A percentile compares a stretch with the other conserved stretches of the same genome.
Evolutionary conservation across 2,888 invertebrate species (phyloP).

Genomic region (Zele albiditarsus): DNA sequence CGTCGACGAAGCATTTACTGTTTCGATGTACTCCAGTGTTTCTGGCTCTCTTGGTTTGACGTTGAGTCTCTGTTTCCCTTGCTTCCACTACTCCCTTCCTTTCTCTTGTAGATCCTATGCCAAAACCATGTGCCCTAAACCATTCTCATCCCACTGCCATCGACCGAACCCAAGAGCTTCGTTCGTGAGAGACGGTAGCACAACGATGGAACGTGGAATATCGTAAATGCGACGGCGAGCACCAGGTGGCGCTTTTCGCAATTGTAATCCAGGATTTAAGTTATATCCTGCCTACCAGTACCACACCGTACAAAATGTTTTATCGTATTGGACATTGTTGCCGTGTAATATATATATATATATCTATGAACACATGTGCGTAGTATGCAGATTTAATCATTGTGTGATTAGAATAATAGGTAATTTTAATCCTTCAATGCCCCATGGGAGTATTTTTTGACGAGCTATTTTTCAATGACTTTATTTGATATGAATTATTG

Average conservation of each 20-base stretch:
- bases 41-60: slow-evolving; percentile 25
- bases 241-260: slow-evolving; percentile 51
- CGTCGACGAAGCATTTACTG: slow-evolving; percentile 44
- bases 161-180: slow-evolving; percentile 28
- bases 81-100: not conserved
- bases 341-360: not conserved
- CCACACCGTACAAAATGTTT: slow-evolving; percentile 16
- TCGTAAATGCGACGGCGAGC: slow-evolving; percentile 45
- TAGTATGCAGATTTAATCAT: not conserved
- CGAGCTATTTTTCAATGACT: no score
- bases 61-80: slow-evolving; percentile 23
- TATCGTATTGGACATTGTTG: slow-evolving; percentile 17
- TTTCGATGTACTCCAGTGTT: slow-evolving; percentile 16
- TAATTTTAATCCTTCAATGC: not conserved
- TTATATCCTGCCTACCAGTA: slow-evolving; percentile 25
- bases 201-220: slow-evolving; percentile 34
- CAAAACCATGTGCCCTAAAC: slow-evolving; percentile 19
- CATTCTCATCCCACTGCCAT: not conserved
- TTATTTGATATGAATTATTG: no score
- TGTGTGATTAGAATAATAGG: not conserved
- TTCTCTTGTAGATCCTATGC: slow-evolving; percentile 1
- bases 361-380: not conserved
- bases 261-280: slow-evolving; percentile 43
- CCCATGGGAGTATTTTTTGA: no score
- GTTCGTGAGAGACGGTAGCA: not conserved